Evolutionary conservation across 2,797 vertebrate genomes (phyloP), one percentile per base, ranked within the genome.

Genomic region (Erethizon dorsatum): DNA sequence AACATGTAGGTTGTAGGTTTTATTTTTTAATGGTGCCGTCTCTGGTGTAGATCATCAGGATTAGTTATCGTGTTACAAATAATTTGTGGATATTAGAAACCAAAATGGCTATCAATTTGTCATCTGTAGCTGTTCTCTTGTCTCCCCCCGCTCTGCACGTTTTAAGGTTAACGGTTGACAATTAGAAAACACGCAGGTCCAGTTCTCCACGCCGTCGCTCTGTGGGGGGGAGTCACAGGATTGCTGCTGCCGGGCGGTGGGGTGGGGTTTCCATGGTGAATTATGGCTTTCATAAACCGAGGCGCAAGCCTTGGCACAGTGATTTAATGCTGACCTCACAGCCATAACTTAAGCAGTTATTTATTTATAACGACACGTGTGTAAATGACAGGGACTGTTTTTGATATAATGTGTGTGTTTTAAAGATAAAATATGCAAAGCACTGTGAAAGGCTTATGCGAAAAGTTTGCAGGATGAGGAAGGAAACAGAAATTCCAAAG

Each of bases 271-370:
- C 88, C 63, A 31, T 90, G 59, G 8, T 97, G 95, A 98, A 91
- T 97, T 96, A 97, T 73, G 91, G 67, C 94, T 92, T 97, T 98
- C 88, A 97, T 96, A 98, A 97, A 90, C 85, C 59, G 77, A 78
- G 79, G 77, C 97, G 31, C 41, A 82, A 88, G 82, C 91, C 82
- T 93, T 89, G 84, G 83, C 79, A 73, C 84, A 41, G 59, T 96
- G 97, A 98, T 97, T 98, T 97, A 97, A 92, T 1, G 11, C 54
- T 20, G 93, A 45, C 88, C 82, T 95, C 88, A 92, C 5, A 92
- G 92, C 95, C 80, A 65, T 96, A 96, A 97, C 85, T 84, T 96
- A 89, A 94, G 87, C 94, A 93, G 95, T 97, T 96, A 97, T 95
- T 96, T 97, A 96, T 96, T 97, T 98, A 90, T 96, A 80, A 96